Evolutionary conservation across 2,888 invertebrate species (phyloP).

Genomic region (Mamestra brassicae): DNA sequence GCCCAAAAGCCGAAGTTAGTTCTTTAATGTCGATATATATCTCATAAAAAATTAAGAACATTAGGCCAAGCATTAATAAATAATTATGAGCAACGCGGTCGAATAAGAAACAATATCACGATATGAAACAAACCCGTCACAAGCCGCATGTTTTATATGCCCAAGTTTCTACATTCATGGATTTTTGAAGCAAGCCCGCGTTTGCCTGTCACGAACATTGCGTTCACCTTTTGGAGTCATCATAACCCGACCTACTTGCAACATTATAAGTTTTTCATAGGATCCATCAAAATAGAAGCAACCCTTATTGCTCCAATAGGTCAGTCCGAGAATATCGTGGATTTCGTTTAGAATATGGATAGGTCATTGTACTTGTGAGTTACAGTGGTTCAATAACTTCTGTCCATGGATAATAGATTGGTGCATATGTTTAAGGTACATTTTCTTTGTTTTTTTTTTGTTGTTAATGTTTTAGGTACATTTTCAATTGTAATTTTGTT

Average conservation of each 20-base stretch:
- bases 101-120: neutral
- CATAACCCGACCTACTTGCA: constrained; percentile 36
- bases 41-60: neutral
- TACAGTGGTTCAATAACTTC: neutral
- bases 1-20: neutral
- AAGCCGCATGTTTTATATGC: neutral
- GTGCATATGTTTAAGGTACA: too few relatives aligned
- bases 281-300: constrained; percentile 4
- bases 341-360: neutral
- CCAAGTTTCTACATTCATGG: constrained; percentile 38
- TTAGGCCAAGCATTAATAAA: constrained; percentile 3
- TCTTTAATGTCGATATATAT: neutral
- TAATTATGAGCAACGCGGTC: neutral
- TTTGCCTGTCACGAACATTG: constrained; percentile 47
- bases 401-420: too few relatives aligned
- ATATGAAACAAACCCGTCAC: neutral
- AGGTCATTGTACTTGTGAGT: neutral
- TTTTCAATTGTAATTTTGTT: too few relatives aligned
- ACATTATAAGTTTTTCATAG: constrained; percentile 33
- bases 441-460: neutral
- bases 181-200: constrained; percentile 29
- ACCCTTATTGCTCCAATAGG: constrained; percentile 3
- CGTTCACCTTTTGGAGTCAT: constrained; percentile 50
- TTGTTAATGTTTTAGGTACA: too few relatives aligned
- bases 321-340: neutral